phyloP scores from a whole-genome alignment of 2,888 invertebrate genomes.

The Agonopterix heracliana region DNA sequence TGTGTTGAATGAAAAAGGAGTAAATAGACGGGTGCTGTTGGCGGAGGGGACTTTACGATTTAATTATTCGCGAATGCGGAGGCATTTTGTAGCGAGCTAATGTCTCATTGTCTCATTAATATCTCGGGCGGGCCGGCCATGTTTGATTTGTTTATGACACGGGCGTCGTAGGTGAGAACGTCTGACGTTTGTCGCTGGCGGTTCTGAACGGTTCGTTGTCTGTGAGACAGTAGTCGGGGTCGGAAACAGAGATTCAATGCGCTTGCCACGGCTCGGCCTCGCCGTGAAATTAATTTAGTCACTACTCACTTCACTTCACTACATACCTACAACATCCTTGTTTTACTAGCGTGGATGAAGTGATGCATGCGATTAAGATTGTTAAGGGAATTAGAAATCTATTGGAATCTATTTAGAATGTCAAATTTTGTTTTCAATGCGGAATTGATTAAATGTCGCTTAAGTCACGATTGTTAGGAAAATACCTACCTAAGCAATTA shows the following conservation, averaged over 20 bases:
- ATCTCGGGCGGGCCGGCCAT: constrained; percentile 71
- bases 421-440: too few species aligned
- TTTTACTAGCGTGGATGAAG: too few species aligned
- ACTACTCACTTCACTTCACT: too few species aligned
- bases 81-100: constrained; percentile 76
- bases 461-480: too few species aligned
- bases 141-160: constrained; percentile 75
- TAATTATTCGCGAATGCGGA: constrained; percentile 76
- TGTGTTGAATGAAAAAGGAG: constrained; percentile 77
- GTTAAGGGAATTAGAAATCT: too few species aligned
- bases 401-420: too few species aligned
- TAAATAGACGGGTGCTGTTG: constrained; percentile 71
- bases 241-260: constrained; percentile 30
- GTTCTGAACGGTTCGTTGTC: constrained; percentile 27
- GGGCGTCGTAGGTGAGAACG: constrained; percentile 51
- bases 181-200: constrained; percentile 26
- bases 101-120: constrained; percentile 77
- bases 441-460: too few species aligned
- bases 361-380: too few species aligned
- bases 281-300: constrained; percentile 31
- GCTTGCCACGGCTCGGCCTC: constrained; percentile 14
- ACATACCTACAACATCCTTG: too few species aligned
- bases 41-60: constrained; percentile 76
- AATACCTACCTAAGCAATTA: too few species aligned
- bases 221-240: constrained; percentile 24